phyloP scores from a whole-genome alignment of 2,888 invertebrate genomes.

The Adelphocoris suturalis region DNA sequence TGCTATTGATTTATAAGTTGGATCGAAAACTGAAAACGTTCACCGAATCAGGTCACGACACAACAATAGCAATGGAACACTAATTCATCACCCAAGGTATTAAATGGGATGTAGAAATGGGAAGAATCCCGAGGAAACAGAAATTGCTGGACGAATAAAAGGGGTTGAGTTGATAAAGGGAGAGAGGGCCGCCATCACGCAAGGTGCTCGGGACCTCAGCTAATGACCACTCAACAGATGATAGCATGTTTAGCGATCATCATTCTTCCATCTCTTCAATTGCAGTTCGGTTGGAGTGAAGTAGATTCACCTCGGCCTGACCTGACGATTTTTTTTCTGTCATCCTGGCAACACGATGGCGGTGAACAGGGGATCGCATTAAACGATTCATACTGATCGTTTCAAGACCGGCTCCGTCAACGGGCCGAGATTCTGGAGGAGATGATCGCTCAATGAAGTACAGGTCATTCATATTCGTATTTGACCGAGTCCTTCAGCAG shows the following conservation, averaged over 20 bases:
- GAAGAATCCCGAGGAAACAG: slow-evolving; percentile 46
- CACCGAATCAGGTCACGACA: too few species aligned
- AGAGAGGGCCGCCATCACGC: slow-evolving; percentile 20
- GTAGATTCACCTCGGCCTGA: neutral
- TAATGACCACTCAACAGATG: slow-evolving; percentile 63
- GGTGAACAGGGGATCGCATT: too few species aligned
- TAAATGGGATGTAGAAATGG: neutral
- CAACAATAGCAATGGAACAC: neutral
- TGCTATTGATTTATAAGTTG: too few species aligned
- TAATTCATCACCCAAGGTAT: neutral
- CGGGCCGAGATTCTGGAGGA: too few species aligned
- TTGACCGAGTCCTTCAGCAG: too few species aligned
- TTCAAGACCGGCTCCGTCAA: too few species aligned
- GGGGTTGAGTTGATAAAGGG: slow-evolving; percentile 14
- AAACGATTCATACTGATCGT: too few species aligned
- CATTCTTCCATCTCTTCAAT: slow-evolving; percentile 16
- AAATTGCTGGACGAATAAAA: neutral
- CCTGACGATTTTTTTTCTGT: neutral
- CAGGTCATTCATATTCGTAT: too few species aligned
- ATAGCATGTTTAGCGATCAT: slow-evolving; percentile 57
- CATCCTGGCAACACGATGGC: neutral
- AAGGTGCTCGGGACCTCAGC: neutral
- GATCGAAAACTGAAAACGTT: too few species aligned
- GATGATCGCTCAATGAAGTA: too few species aligned
- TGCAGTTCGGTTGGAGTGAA: neutral